Percentiles rank a stretch among this genome's conserved stretches.
These are phyloP conservation scores for Hydrotaea diabolus DNA, from an alignment of 2,888 invertebrate species.

Conservation along the genomic window DNA sequence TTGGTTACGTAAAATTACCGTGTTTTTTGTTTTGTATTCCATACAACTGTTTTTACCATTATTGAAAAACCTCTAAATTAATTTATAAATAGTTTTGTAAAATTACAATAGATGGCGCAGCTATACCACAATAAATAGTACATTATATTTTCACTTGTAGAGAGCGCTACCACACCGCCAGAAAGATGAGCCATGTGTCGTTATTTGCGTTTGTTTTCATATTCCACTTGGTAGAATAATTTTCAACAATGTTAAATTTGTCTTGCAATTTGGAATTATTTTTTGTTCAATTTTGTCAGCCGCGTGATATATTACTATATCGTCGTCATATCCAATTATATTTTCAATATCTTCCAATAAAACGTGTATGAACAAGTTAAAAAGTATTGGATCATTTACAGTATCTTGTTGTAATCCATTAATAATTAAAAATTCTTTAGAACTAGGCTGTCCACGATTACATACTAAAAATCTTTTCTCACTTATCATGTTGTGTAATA, in stretches of 20 bases:
- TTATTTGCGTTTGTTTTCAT: no score
- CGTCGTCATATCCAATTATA: constrained; percentile 38
- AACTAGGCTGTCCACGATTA: neutral
- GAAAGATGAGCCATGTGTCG: neutral
- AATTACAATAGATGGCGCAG: no score
- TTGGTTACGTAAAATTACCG: no score
- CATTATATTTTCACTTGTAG: neutral
- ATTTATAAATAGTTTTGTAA: no score
- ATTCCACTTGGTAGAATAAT: neutral
- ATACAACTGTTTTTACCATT: no score
- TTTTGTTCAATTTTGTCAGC: neutral
- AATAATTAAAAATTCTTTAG: neutral
- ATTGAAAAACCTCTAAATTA: no score
- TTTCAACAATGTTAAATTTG: neutral
- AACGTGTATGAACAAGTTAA: constrained; percentile 26
- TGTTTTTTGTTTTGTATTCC: no score
- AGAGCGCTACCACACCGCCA: neutral
- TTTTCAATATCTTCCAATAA: constrained; percentile 15
- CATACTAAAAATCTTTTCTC: neutral
- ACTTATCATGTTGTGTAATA: neutral
- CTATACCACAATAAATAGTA: neutral
- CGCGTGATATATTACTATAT: constrained; percentile 36
- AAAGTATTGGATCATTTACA: neutral
- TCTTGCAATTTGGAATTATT: neutral
- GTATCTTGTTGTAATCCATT: neutral